Evolutionary conservation across 2,888 invertebrate species (phyloP), one percentile per base, ranked within the genome.

Genomic region (Leistus spinibarbis): DNA sequence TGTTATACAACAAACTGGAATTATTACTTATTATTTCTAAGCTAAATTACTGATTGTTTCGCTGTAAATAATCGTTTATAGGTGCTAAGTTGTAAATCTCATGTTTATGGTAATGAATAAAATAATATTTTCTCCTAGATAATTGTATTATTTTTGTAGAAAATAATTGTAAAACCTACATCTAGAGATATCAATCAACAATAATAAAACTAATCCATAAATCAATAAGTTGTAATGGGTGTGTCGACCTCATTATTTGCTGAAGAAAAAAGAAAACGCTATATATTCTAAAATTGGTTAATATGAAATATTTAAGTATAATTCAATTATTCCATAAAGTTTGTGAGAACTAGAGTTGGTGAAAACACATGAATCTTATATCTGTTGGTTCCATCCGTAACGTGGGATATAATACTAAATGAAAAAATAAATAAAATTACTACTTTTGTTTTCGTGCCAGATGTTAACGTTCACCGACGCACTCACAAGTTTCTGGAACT

Each of bases 351-450:
- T 19, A 64, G 13, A 54, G 20, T 54, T 62, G 62, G 53, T 63
- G 64, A 71, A 57, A 54, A 71, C 64, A 71, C 16, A 20, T 71
- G 71, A 54, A 71, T 71, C 63, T 9, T 54, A 54, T 7, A 62
- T 24, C 57, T 57, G 9, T 57, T 40, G 24, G 69, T 69, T 53
- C 71, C 54, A 70, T 54, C 63, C 63, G 63, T 70, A 63, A 64
- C 64, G 71, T 64, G 71, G 69, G 27, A 22, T 20, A 40, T 40
- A 63, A 63, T 54, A 64, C 53, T 23, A 63, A 40, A 40, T 13
- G 40, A 40, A 40, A 40, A 40, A 40, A 40, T 40, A 10, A 40
- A 71, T 54, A 69, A 70, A 53, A 20, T 62, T 22, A 40, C 69
- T 27, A 60, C 60, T 40, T n/a, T n/a, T 56, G 69, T 69, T 20